Evolutionary conservation across 2,888 invertebrate genomes (phyloP).

Genomic region (Acanthoscelides obtectus): DNA sequence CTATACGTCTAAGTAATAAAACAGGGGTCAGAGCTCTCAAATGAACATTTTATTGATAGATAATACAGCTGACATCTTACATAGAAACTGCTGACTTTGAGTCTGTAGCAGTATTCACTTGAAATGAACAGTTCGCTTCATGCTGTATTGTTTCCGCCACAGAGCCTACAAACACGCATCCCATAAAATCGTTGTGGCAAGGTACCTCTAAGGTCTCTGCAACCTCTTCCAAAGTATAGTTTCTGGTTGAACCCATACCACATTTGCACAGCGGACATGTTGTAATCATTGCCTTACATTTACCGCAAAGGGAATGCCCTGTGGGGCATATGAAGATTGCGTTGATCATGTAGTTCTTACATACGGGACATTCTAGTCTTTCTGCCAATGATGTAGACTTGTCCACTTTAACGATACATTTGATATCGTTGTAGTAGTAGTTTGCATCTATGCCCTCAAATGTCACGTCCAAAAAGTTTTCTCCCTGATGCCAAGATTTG

Average conservation of each 20-base stretch:
- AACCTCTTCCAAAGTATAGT: conserved; percentile 19
- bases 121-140: neutral
- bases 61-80: too few species aligned
- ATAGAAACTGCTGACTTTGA: neutral
- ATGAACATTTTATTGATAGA: too few species aligned
- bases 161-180: conserved; percentile 4
- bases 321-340: conserved; percentile 17
- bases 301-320: conserved; percentile 17
- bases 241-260: conserved; percentile 11
- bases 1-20: too few species aligned
- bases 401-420: conserved; percentile 5
- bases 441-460: neutral
- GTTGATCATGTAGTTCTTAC: conserved; percentile 14
- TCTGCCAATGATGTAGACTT: conserved; percentile 1
- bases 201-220: conserved; percentile 10
- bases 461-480: neutral
- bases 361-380: conserved; percentile 21
- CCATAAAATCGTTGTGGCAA: neutral
- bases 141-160: neutral
- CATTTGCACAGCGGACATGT: conserved; percentile 16
- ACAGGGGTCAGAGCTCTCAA: too few species aligned
- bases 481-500: neutral
- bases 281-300: conserved; percentile 12
- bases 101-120: neutral
- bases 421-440: neutral